phyloP scores from a whole-genome alignment of 2,113 vertebrate species.

The Halcyon senegalensis region DNA sequence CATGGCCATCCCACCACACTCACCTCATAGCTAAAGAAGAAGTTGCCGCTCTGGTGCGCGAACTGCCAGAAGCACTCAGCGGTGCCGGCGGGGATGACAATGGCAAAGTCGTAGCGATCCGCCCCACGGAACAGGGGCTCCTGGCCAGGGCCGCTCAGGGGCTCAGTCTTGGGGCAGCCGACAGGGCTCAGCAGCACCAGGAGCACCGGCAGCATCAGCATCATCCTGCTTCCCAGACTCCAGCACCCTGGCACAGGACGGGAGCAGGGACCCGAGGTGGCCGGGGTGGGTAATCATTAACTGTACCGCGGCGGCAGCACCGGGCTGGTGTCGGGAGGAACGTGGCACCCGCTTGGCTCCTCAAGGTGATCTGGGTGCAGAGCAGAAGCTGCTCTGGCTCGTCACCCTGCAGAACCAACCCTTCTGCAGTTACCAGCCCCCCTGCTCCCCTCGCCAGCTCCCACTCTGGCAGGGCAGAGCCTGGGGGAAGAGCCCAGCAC shows the following conservation, averaged over 20 bases:
- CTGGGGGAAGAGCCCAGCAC: too few species aligned
- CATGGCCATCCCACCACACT: background rate
- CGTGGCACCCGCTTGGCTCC: fast-evolving
- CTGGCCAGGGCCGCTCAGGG: slow-evolving; percentile 35
- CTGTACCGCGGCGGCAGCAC: background rate
- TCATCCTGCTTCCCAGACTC: slow-evolving; percentile 33
- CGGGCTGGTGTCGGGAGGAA: background rate
- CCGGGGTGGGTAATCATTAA: slow-evolving; percentile 74
- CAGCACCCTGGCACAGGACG: background rate
- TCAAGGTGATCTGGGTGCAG: background rate
- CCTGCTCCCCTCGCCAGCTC: too few species aligned
- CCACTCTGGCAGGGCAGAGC: too few species aligned
- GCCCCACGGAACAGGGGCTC: slow-evolving; percentile 80
- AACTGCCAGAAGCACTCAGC: slow-evolving; percentile 94
- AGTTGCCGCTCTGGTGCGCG: slow-evolving; percentile 80
- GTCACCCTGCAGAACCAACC: too few species aligned
- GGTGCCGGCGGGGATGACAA: slow-evolving; percentile 74
- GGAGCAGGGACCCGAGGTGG: fast-evolving
- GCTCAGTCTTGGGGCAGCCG: slow-evolving; percentile 65
- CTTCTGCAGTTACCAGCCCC: too few species aligned
- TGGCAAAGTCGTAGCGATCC: slow-evolving; percentile 87
- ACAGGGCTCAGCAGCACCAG: slow-evolving; percentile 5
- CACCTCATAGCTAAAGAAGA: slow-evolving; percentile 93
- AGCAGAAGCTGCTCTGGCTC: background rate
- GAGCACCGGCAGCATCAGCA: slow-evolving; percentile 12